Evolutionary conservation across 1,140 invertebrate species (phyloP).

Genomic region (Diploscapter pachys): DNA sequence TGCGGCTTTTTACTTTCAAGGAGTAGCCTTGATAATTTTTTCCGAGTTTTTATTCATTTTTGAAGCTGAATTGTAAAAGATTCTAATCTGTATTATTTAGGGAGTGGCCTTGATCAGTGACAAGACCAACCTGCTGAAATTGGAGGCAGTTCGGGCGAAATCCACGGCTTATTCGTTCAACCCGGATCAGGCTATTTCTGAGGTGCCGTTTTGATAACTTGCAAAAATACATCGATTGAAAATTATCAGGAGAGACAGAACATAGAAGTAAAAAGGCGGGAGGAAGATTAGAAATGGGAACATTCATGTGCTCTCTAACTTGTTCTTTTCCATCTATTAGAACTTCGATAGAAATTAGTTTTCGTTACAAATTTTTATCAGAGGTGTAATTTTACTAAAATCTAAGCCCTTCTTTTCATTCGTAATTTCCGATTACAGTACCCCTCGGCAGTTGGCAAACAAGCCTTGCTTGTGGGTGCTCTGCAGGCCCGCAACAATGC

Average conservation of each 20-base stretch:
- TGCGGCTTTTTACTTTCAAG: not conserved
- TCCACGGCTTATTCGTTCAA: constrained; percentile 91
- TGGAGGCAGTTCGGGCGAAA: constrained; percentile 84
- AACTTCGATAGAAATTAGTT: too few species aligned
- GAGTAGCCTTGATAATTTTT: too few species aligned
- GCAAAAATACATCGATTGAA: too few species aligned
- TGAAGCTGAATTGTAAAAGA: not conserved
- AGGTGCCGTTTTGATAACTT: too few species aligned
- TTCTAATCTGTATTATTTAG: constrained; percentile 1
- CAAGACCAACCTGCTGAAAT: constrained; percentile 83
- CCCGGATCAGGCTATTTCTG: constrained; percentile 69
- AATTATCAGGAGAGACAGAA: too few species aligned
- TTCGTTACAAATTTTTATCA: too few species aligned
- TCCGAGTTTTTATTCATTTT: not conserved
- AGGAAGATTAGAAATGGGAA: too few species aligned
- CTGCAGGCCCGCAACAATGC: constrained; percentile 98
- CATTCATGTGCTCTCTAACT: too few species aligned
- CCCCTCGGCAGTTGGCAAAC: constrained; percentile 89
- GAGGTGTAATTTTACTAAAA: too few species aligned
- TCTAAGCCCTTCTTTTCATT: too few species aligned
- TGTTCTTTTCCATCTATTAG: too few species aligned
- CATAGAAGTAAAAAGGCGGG: too few species aligned
- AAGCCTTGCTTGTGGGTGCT: constrained; percentile 85
- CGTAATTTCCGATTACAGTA: constrained; percentile 65
- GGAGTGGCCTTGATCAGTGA: constrained; percentile 82